Evolutionary conservation across 2,888 invertebrate genomes (phyloP).

Genomic region (Mythimna albipuncta): DNA sequence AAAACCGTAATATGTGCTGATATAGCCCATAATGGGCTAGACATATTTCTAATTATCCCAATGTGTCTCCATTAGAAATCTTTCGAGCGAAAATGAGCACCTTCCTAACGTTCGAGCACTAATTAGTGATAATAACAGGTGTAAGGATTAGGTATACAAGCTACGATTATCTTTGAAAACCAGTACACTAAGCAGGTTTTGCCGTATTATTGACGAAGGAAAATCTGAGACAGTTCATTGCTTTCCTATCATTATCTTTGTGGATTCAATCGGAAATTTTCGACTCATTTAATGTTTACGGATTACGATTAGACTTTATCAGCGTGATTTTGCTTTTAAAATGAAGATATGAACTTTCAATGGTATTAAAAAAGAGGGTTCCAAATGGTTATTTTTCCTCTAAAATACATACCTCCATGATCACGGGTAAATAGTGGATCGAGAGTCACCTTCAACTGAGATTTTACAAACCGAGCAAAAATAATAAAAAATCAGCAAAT

Average conservation of each 20-base stretch:
- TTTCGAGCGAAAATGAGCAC: slow-evolving; percentile 11
- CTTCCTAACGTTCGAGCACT: slow-evolving; percentile 25
- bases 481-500: too few relatives aligned
- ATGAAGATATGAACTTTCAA: not conserved
- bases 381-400: not conserved
- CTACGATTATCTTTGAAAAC: slow-evolving; percentile 20
- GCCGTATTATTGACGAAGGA: slow-evolving; percentile 19
- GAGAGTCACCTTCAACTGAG: too few relatives aligned
- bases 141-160: slow-evolving; percentile 2
- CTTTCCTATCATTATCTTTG: slow-evolving; percentile 32
- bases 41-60: slow-evolving; percentile 13
- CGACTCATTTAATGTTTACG: slow-evolving; percentile 30
- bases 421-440: too few relatives aligned
- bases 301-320: slow-evolving; percentile 9
- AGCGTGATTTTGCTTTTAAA: not conserved
- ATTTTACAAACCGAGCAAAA: too few relatives aligned
- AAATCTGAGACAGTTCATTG: slow-evolving; percentile 19
- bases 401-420: too few relatives aligned
- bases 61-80: slow-evolving; percentile 27
- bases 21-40: slow-evolving; percentile 3
- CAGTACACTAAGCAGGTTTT: slow-evolving; percentile 24
- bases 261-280: slow-evolving; percentile 39
- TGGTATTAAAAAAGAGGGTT: not conserved
- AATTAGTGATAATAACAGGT: slow-evolving; percentile 13
- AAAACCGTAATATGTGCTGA: not conserved